Evolutionary conservation across 2,113 vertebrate genomes (phyloP), one percentile per base, ranked within the genome.

Genomic region (Pontoporia blainvillei): DNA sequence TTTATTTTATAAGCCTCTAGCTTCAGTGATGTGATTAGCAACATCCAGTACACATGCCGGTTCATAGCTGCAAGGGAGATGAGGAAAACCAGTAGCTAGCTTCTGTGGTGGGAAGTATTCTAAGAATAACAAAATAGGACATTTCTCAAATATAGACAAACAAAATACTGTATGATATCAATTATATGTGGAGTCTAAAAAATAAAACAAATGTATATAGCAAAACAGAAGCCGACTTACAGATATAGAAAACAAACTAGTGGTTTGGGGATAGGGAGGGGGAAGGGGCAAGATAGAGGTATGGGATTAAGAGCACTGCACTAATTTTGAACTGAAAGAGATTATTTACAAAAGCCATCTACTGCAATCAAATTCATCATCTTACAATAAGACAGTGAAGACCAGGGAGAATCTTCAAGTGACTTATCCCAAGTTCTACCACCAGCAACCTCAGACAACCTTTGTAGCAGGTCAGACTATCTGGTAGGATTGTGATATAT

Each of bases 311-410:
- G 52, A 57, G 34, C 8, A 29, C 20, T n/a, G n/a, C 25, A 59
- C 44, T 86, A 49, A 85, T 92, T 95, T 78, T 91, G 62, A 83
- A 90, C 62, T 79, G 2, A 78, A 86, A 92, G 21, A 94, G 15
- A 34, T 3, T 34, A 69, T 61, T 92, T 82, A 72, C 10, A 29
- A 84, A 89, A 95, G 14, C 4, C 20, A 66, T 39, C 82, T 66
- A 41, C 8, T 59, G 15, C 23, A 54, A 46, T 95, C 29, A 97
- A 79, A 79, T 59, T 64, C 31, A 78, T 69, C 62, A 90, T 49
- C 44, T 75, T 39, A 31, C 17, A 84, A 21, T 84, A 90, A 92
- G n/a, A 79, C 7, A 64, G 57, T 29, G 8, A 95, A 13, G 23
- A 34, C 64, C n/a, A 72, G 17, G 54, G 20, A 86, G 18, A 89